These are phyloP conservation scores for Mimas tiliae DNA, from an alignment of 2,888 invertebrate genomes.

Conservation along the genomic window DNA sequence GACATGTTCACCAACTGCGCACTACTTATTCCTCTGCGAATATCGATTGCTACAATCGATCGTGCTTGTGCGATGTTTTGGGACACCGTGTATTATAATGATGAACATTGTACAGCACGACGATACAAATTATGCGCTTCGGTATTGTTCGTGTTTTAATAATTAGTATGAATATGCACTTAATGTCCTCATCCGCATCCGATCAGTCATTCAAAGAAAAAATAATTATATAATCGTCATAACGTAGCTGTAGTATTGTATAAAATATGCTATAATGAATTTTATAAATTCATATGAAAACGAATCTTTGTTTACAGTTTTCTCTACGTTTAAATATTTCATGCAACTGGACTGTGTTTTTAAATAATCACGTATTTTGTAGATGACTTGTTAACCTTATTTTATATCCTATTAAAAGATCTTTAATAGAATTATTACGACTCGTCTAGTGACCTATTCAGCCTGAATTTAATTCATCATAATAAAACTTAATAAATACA, in stretches of 20 bases:
- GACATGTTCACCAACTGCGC: slow-evolving; percentile 32
- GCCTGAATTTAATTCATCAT: background rate
- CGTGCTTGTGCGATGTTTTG: slow-evolving; percentile 5
- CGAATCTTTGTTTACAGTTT: background rate
- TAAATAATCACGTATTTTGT: background rate
- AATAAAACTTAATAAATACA: background rate
- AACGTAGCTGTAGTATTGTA: no score
- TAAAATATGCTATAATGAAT: no score
- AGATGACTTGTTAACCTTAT: background rate
- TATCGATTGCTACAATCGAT: slow-evolving; percentile 28
- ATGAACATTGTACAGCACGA: slow-evolving; percentile 6
- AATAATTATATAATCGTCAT: no score
- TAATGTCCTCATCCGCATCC: no score
- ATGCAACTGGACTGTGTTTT: background rate
- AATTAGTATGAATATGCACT: no score
- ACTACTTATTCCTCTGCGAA: slow-evolving; percentile 34
- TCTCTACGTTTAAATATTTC: background rate
- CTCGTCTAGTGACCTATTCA: slow-evolving; percentile 5
- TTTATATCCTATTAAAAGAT: background rate
- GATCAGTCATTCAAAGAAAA: no score
- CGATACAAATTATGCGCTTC: no score
- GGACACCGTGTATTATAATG: background rate
- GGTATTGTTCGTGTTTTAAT: no score
- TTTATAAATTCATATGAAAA: background rate
- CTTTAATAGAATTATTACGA: background rate